Evolutionary conservation across 2,113 vertebrate genomes (phyloP), one percentile per base, ranked within the genome.

Genomic region (Eurypyga helias): DNA sequence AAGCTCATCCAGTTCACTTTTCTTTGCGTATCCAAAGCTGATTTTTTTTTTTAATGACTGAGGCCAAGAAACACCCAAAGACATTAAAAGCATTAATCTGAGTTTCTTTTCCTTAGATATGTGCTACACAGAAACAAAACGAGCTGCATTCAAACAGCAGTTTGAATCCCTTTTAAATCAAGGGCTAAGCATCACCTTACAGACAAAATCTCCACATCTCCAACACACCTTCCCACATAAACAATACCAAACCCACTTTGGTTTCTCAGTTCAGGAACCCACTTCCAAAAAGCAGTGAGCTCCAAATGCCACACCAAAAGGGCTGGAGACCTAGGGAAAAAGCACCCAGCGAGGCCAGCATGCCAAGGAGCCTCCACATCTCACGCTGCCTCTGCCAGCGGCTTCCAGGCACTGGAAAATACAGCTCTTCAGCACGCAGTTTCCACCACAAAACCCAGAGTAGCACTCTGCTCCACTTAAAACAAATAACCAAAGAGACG

Each of bases 401-500:
- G 76, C 88, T 90, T 69, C 70, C 83, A 94, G 80, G 78, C 29
- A 0, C 51, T 93, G 95, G 96, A 94, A 97, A 94, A 94, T 88
- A 67, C 85, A 89, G 75, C 85, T 96, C 95, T 90, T 61, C 75
- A 48, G 43, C 46, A 51, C 4, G 9, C 61, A 54, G 33, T 92
- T 97, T 94, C 93, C 89, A 91, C 73, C 33, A 1, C 26, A 7
- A 90, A 94, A 89, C 83, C 52, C 62, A 76, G 83, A 85, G 62
- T 88, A 78, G 83, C 17, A 25, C 90, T 93, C 64, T 19, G 17
- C 82, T 90, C 66, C 0, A 1, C 36, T 90, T 88, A 90, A 89
- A 88, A 87, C 76, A 93, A 96, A 95, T 66, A 96, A 83, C 64
- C 83, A 87, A 75, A 58, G 55, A 89, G 64, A 46, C 34, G 67